Evolutionary conservation across 2,113 vertebrate genomes (phyloP), one percentile per base, ranked within the genome.

Genomic region (Lepisosteus osseus): DNA sequence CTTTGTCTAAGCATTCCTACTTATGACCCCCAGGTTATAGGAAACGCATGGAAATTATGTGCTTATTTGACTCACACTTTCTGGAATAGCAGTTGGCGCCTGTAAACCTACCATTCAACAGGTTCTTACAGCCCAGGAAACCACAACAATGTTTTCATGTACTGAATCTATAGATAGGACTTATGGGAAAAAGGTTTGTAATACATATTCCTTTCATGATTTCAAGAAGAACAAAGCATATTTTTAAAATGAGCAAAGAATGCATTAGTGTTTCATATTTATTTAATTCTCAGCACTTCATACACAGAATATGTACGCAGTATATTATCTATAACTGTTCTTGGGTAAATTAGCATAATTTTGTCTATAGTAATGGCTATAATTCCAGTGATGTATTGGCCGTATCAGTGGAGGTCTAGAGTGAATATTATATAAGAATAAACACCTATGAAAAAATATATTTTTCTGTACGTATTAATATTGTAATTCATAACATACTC

Each of bases 181-280:
- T 73, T 68, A 63, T 45, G 45, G 61, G 15, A 29, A 29, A 44
- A 54, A 51, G 72, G 68, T 68, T 62, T 43, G 67, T 68, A 5
- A 15, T n/a, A 40, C 17, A 43, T 68, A 17, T 73, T 73, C 61
- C 6, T 45, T 67, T 41, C 45, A 15, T 29, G 56, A 12, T n/a
- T 67, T 14, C 7, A 54, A 73, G 47, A 67, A 61, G 72, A 68
- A 61, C 44, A 73, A 73, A 68, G 65, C 13, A 54, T 54, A 54
- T 54, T 62, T 61, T 54, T 7, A 45, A 56, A 67, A 41, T 43
- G 67, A 51, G 56, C 72, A 72, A 51, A 59, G 4, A 59, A 51
- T 51, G 1, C 47, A 51, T 51, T 51, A 51, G 1, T 51, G 5
- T 51, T 51, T 9, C 47, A 51, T 51, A 51, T 51, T 51, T 5